Evolutionary conservation across 2,113 vertebrate species (phyloP).

Genomic region (Amazona vittata): DNA sequence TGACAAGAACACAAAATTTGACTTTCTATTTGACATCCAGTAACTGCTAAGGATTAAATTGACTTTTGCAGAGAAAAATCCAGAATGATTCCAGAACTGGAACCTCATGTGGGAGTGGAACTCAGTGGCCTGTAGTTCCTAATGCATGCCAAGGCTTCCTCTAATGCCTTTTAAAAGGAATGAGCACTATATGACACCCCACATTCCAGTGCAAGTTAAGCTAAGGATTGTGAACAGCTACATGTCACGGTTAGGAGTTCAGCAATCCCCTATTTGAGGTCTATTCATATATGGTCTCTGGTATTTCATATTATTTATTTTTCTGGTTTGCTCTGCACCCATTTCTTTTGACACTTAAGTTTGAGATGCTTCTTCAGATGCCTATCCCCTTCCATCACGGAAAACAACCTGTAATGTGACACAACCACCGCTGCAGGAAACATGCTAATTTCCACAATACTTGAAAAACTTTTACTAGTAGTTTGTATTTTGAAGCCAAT

Average conservation of each 20-base stretch:
- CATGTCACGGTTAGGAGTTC: background rate
- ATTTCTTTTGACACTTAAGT: background rate
- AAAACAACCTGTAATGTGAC: background rate
- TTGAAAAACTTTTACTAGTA: background rate
- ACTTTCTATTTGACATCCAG: background rate
- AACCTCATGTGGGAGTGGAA: background rate
- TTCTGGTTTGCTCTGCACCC: background rate
- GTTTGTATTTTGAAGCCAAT: background rate
- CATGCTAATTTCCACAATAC: background rate
- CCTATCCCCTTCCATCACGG: background rate
- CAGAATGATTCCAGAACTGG: background rate
- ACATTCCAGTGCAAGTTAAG: background rate
- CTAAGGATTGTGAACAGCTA: background rate
- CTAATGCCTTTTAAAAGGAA: background rate
- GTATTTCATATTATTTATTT: too few species aligned
- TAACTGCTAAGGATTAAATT: background rate
- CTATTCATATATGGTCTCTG: background rate
- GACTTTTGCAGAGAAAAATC: background rate
- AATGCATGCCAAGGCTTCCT: fast-evolving
- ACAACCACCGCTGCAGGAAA: background rate
- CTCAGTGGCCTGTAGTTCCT: background rate
- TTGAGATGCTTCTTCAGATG: background rate
- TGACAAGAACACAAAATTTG: background rate
- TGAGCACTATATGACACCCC: background rate
- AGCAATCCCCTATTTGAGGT: background rate